Evolutionary conservation across 1,140 invertebrate genomes (phyloP), one percentile per base, ranked within the genome.

Genomic region (Chionoecetes opilio): DNA sequence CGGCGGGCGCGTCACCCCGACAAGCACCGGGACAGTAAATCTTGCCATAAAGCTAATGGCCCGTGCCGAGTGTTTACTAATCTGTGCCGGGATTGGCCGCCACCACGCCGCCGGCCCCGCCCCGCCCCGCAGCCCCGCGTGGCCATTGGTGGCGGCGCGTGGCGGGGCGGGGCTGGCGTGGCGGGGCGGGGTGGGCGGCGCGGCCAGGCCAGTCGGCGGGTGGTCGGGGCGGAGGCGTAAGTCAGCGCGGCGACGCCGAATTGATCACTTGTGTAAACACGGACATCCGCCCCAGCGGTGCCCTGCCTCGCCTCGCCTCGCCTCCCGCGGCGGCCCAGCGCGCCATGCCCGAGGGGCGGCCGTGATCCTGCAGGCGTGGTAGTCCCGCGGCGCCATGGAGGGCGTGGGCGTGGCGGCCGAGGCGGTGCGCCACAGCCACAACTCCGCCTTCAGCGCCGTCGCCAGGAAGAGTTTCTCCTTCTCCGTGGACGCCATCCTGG

Each of bases 11-110:
- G 96, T 96, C 89, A 86, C 91, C 26, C 32, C 95, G 96, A 95
- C 95, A 95, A 96, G 96, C 94, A 95, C 95, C 94, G 63, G 34
- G 82, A 95, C 95, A 91, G 96, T 96, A 96, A 96, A 96, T 96
- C 96, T 96, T 96, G 87, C 96, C 96, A 96, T 96, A 96, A 96
- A 96, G 41, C 96, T 96, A 96, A 96, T 96, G 96, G 96, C 82
- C 96, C 96, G 96, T 95, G 96, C 96, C 96, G 96, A 96, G 96
- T 96, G 96, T 93, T 93, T 92, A 84, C 96, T 96, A 96, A 96
- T 96, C 96, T 95, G 92, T 94, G 82, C 87, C 85, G 87, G 91
- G 85, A 95, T 85, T 96, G 96, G 96, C 34, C 86, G 95, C 17
- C 37, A 53, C 87, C 37, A 31, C n/a, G 94, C 91, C 84, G 29